These are phyloP conservation scores for Erebia aethiops DNA, from an alignment of 2,888 invertebrate species.

Conservation along the genomic window DNA sequence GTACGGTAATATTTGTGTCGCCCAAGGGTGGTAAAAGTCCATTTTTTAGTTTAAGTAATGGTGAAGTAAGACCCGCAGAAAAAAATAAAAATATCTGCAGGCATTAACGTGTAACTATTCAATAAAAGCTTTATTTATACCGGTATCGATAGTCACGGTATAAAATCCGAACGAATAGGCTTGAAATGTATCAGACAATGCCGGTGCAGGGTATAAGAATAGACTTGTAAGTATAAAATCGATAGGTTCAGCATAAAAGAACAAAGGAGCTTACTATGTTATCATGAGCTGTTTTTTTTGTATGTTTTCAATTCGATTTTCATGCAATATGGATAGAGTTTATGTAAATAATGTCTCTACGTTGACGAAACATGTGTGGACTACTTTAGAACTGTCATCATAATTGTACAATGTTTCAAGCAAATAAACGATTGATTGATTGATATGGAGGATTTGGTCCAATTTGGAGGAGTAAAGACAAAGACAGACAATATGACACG, in stretches of 20 bases:
- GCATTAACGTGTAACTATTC: neutral
- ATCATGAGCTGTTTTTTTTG: neutral
- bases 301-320: neutral
- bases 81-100: too few relatives aligned
- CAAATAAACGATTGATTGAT: too few relatives aligned
- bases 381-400: too few relatives aligned
- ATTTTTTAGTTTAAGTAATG: too few relatives aligned
- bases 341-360: neutral
- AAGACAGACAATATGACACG: neutral
- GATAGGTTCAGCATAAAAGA: constrained; percentile 1
- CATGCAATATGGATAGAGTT: neutral
- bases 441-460: too few relatives aligned
- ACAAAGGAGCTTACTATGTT: neutral
- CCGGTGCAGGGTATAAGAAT: neutral
- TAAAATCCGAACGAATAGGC: constrained; percentile 10
- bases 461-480: neutral
- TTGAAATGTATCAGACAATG: constrained; percentile 5
- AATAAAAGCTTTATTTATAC: neutral
- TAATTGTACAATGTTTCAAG: too few relatives aligned
- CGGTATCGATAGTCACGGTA: neutral
- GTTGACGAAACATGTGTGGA: too few relatives aligned
- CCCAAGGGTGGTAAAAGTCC: too few relatives aligned
- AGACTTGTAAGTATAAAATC: constrained; percentile 8
- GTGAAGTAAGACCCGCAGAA: too few relatives aligned
- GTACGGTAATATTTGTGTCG: too few relatives aligned